Evolutionary conservation across 2,113 vertebrate species (phyloP).

Genomic region (Mionectes macconnelli): DNA sequence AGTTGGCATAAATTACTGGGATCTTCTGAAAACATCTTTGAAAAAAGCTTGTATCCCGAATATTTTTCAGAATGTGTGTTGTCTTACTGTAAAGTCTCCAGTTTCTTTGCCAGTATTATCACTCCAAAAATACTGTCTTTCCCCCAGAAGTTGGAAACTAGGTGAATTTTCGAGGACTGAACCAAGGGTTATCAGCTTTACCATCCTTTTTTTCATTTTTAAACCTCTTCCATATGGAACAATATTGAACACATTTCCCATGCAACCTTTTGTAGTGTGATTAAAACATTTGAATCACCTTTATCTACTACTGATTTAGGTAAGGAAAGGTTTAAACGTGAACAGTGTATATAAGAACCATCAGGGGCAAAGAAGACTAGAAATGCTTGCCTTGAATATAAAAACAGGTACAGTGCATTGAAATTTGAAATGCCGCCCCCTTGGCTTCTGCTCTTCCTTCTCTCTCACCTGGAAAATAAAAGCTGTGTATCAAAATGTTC

Average conservation of each 20-base stretch:
- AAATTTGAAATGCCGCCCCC: not conserved
- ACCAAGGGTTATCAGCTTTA: not conserved
- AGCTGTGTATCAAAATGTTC: not conserved
- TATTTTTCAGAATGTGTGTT: not conserved
- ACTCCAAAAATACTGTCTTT: not conserved
- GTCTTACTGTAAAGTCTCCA: not conserved
- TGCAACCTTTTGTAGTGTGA: not conserved
- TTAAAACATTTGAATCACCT: not conserved
- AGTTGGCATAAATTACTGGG: not conserved
- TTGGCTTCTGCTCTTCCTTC: not conserved
- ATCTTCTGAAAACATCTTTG: conserved; percentile 1
- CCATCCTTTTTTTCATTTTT: not conserved
- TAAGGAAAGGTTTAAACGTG: not conserved
- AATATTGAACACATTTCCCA: not conserved
- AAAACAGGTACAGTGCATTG: not conserved
- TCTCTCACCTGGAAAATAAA: not conserved
- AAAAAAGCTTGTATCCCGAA: not conserved
- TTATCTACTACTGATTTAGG: not conserved
- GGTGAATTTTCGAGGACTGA: not conserved
- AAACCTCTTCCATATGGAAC: not conserved
- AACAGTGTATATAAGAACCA: not conserved
- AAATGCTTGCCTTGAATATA: not conserved
- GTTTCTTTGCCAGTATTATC: not conserved
- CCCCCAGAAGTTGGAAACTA: not conserved
- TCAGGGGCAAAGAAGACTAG: not conserved